Base-by-base conservation (phyloP, 1,140 invertebrate species). In the Adelges cooleyi region DNA sequence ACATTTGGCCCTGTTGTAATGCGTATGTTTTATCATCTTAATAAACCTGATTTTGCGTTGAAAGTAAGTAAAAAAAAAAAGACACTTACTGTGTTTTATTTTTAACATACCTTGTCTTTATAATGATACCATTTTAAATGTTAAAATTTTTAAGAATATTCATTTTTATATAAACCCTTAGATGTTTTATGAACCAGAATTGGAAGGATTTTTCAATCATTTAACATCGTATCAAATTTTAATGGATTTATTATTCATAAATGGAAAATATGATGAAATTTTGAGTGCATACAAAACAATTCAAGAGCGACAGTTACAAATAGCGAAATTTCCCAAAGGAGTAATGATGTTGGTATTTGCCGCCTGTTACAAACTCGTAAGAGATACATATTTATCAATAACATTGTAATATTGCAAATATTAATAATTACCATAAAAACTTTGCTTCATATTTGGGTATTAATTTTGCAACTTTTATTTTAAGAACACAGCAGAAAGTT, bases 1-100 rank as follows among this genome's bases (percentile, higher is more conserved):
- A 73, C 84, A 10, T 92, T 92, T 82, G 89, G 90, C 1, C 87
- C 89, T 18, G 82, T 92, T 10, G 77, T 87, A 0, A 90, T 93
- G 87, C 77, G 90, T 69, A 79, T 87, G 75, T 85, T 84, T 67
- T 77, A 90, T 72, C 75, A 81, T 69, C 72, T 89, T 8, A 82
- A 89, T 71, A 80, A 85, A 71, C 82, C 85, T 20, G 77, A 83
- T 53, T 70, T 81, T 54, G 88, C 88, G 18, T 69, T 87, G 5
- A 68, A 83, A 70, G 77, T 81, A 68, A 42, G 4, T 46, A 1
- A 6, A 2, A 51, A 25, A 40, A 66, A 50, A 9, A 38, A 52
- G 27, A 51, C 29, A 33, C 29, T 33, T 33, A 33, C 11, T 33
- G 29, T 33, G 11, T 6, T 33, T 33, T 33, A 6, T 6, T 11